Percentiles rank a stretch among this genome's conserved stretches.
phyloP scores from a whole-genome alignment of 2,888 invertebrate species.

The Nipponacmea schrenckii region DNA sequence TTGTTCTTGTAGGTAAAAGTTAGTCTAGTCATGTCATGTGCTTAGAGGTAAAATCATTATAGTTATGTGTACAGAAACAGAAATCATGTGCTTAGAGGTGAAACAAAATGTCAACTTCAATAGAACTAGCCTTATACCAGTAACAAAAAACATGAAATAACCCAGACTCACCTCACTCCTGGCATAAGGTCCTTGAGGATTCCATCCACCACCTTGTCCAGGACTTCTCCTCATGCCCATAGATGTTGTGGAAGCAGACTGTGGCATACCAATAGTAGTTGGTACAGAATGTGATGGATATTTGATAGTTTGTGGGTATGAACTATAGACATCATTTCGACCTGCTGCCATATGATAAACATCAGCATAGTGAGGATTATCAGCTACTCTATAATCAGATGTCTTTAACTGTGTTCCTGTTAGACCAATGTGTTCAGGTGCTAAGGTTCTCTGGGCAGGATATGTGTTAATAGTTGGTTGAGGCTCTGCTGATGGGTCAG shows the following conservation, averaged over 20 bases:
- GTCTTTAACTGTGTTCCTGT: constrained; percentile 33
- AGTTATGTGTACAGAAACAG: too few species aligned
- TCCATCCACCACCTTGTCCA: constrained; percentile 46
- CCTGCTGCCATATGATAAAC: constrained; percentile 34
- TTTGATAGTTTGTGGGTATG: constrained; percentile 50
- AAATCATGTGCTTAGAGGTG: too few species aligned
- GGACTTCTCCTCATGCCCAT: constrained; percentile 49
- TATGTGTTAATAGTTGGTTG: constrained; percentile 45
- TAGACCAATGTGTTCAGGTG: constrained; percentile 43
- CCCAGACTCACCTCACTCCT: constrained; percentile 43
- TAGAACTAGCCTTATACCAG: too few species aligned
- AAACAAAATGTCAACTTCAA: too few species aligned
- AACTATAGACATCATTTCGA: constrained; percentile 40
- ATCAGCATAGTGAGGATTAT: constrained; percentile 30
- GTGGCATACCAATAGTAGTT: constrained; percentile 43
- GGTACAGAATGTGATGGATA: constrained; percentile 50
- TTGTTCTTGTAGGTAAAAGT: too few species aligned
- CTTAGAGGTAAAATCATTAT: too few species aligned
- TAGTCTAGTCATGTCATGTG: too few species aligned
- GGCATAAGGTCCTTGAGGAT: constrained; percentile 46
- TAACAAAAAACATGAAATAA: too few species aligned
- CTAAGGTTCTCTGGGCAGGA: constrained; percentile 41
- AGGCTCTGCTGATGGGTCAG: constrained; percentile 48
- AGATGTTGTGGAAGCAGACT: constrained; percentile 34
- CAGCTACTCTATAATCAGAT: constrained; percentile 45